A percentile compares a stretch with the other conserved stretches of the same genome.
Conservation (phyloP, 2,888 invertebrate species). For the Heliconius erato region DNA sequence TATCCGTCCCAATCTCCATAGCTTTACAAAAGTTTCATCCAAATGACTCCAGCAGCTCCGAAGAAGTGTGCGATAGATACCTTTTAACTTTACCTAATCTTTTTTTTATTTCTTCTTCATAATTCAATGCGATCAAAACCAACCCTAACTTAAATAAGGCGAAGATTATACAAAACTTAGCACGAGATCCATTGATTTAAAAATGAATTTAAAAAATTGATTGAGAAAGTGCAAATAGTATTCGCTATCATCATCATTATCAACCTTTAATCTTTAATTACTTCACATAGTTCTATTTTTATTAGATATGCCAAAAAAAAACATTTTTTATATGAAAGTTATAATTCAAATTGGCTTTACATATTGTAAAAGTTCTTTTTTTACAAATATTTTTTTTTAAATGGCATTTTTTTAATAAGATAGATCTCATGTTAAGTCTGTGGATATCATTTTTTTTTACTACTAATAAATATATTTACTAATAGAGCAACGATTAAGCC, state of each 20-base stretch:
- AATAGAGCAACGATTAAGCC: background rate
- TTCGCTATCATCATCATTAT: too few species aligned
- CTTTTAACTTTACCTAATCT: too few species aligned
- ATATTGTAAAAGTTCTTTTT: too few species aligned
- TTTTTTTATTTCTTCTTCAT: background rate
- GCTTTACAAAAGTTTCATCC: background rate
- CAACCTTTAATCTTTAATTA: too few species aligned
- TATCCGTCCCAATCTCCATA: background rate
- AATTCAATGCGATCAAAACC: background rate
- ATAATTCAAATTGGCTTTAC: too few species aligned
- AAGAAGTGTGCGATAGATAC: too few species aligned
- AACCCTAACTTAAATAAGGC: background rate
- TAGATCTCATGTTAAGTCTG: constrained; percentile 3
- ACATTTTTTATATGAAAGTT: too few species aligned
- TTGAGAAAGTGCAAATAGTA: too few species aligned
- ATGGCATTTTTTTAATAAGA: background rate
- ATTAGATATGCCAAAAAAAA: too few species aligned
- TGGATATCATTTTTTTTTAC: background rate
- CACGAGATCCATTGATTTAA: background rate
- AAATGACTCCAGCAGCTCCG: background rate
- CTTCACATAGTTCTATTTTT: too few species aligned
- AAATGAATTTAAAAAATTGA: background rate
- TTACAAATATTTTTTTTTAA: background rate
- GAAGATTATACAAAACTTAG: background rate
- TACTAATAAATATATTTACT: constrained; percentile 1